Evolutionary conservation across 2,797 vertebrate species (phyloP).

Genomic region (Euphonia xanthogaster): DNA sequence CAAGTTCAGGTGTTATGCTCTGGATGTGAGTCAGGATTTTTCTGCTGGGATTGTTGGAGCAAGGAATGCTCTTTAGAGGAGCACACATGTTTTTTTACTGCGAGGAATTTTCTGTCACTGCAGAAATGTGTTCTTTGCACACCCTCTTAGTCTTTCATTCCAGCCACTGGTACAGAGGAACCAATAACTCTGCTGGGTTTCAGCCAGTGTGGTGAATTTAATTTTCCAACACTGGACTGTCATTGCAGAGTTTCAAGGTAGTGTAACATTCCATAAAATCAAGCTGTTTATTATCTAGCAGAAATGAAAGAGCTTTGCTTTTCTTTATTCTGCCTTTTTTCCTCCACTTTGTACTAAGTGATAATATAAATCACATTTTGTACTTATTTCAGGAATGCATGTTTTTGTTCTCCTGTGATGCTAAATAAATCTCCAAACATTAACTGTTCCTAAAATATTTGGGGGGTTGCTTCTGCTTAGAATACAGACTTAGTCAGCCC

Average conservation of each 20-base stretch:
- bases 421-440: constrained; percentile 10
- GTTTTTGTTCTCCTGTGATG: constrained; percentile 4
- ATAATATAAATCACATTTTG: constrained; percentile 3
- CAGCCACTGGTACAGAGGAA: not conserved
- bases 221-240: not conserved
- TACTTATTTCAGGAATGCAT: not conserved
- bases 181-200: not conserved
- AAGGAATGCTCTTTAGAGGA: not conserved
- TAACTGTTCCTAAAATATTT: not conserved
- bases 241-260: not conserved
- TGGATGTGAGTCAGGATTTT: not conserved
- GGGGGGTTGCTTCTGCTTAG: not conserved
- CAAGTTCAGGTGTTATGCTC: not conserved
- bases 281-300: not conserved
- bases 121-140: not conserved
- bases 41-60: not conserved
- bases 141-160: not conserved
- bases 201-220: not conserved
- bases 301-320: constrained; percentile 10
- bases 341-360: not conserved
- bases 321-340: not conserved
- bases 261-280: not conserved
- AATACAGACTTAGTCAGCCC: constrained; percentile 9
- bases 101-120: not conserved
- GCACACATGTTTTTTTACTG: not conserved